These are phyloP conservation scores for Apamea monoglypha DNA, from an alignment of 2,888 invertebrate genomes.

Conservation along the genomic window DNA sequence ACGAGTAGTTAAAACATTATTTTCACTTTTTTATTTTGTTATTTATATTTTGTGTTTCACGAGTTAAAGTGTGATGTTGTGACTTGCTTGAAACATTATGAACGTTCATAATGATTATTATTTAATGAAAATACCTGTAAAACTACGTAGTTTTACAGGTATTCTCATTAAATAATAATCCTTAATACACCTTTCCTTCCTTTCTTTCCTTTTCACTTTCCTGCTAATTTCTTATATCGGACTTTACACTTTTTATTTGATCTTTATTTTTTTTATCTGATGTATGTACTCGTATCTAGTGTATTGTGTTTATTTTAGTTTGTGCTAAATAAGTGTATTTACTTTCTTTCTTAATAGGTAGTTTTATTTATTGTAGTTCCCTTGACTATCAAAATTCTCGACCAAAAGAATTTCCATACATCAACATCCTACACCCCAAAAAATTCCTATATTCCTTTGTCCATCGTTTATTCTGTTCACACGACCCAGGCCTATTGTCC, in stretches of 20 bases:
- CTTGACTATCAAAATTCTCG: constrained; percentile 1
- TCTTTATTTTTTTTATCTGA: too few relatives aligned
- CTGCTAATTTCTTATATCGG: too few relatives aligned
- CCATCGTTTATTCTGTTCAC: constrained; percentile 37
- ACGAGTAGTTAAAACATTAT: not conserved
- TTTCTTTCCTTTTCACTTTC: too few relatives aligned
- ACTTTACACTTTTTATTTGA: too few relatives aligned
- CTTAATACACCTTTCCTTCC: too few relatives aligned
- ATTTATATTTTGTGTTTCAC: too few relatives aligned
- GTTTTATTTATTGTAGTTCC: not conserved
- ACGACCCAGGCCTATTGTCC: constrained; percentile 28
- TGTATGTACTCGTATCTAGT: too few relatives aligned
- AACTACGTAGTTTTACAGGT: not conserved
- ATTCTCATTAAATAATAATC: not conserved
- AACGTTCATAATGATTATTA: too few relatives aligned
- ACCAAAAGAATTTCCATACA: constrained; percentile 2
- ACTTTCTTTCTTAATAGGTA: too few relatives aligned
- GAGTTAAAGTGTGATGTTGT: not conserved
- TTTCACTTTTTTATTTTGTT: not conserved
- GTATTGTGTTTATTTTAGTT: too few relatives aligned
- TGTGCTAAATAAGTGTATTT: too few relatives aligned
- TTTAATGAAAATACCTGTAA: too few relatives aligned
- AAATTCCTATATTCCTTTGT: constrained; percentile 11
- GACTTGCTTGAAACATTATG: not conserved
- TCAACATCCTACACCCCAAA: not conserved